Base-by-base conservation (phyloP, 64 coral and sea anemone genomes). In the Hydrozoanthus tunicans region DNA sequence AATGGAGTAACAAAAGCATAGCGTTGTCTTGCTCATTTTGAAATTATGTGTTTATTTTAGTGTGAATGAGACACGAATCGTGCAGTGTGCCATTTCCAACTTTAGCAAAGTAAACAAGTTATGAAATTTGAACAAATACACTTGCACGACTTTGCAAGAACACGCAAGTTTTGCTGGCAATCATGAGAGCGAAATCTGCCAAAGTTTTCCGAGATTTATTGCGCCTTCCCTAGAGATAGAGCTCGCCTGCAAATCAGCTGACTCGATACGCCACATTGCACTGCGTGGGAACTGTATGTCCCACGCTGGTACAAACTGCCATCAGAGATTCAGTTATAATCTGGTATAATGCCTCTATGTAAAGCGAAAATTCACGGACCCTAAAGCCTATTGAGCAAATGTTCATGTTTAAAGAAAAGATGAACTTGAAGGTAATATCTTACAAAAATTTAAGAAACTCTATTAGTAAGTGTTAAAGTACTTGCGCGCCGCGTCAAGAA, bases 261-360 rank as follows among this genome's bases (percentile, higher is more conserved):
- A 25, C 17, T 17, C 15, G 20, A 11, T 5, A 57, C 66, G 83
- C 83, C 17, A 86, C 66, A 24, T 20, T 73, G 83, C 53, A 71
- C 15, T 4, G 23, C 83, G 83, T 86, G 83, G 83, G 83, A 86
- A 86, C 32, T 43, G 32, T 43, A 43, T 43, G 32, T 43, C 32
- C 32, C 32, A 43, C 32, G 32, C 0, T 43, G 0, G 32, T 43
- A 43, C 32, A 43, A 43, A 43, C 32, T 43, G 32, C 32, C 32
- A 43, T 43, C 32, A 43, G 32, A 43, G 32, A 43, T 43, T 43
- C 32, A 43, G 32, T 43, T 43, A 43, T 43, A 43, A 43, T 43
- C 32, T 2, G 32, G 32, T 43, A 43, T 43, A 43, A 43, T 43
- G 32, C 32, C 32, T 43, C 32, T 43, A 43, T 43, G 32, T 43